Evolutionary conservation across 2,113 vertebrate genomes (phyloP).

Genomic region (Nothocercus nigrocapillus): DNA sequence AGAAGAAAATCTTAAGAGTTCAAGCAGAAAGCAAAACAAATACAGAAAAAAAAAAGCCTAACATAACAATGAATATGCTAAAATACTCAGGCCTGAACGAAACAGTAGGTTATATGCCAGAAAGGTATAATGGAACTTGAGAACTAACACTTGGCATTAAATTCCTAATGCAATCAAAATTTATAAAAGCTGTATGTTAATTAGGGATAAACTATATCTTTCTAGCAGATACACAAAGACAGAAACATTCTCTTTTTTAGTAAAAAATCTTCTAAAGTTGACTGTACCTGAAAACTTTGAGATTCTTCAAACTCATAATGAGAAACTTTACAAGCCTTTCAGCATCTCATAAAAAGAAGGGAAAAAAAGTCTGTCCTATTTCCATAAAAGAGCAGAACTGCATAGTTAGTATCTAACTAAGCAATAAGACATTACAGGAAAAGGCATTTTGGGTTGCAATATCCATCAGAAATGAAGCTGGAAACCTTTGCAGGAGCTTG

Average conservation of each 20-base stretch:
- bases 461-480: background rate
- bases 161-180: background rate
- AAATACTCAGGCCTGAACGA: conserved; percentile 26
- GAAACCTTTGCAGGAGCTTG: background rate
- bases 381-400: background rate
- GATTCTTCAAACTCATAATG: background rate
- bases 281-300: background rate
- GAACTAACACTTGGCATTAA: conserved; percentile 34
- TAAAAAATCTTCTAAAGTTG: background rate
- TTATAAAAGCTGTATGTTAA: conserved; percentile 16
- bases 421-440: background rate
- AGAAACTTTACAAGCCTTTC: background rate
- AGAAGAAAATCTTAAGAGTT: conserved; percentile 49
- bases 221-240: background rate
- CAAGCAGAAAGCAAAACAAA: background rate
- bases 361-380: background rate
- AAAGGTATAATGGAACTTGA: conserved; percentile 13
- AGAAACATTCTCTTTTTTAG: background rate
- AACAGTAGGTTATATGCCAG: conserved; percentile 33
- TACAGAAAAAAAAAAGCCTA: conserved; percentile 40
- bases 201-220: conserved; percentile 33
- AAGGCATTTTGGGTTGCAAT: background rate
- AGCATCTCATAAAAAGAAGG: background rate
- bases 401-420: background rate
- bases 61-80: conserved; percentile 24